Percentiles rank a stretch among this genome's conserved stretches.
Evolutionary conservation across 2,113 vertebrate species (phyloP).

Genomic region (Eretmochelys imbricata): DNA sequence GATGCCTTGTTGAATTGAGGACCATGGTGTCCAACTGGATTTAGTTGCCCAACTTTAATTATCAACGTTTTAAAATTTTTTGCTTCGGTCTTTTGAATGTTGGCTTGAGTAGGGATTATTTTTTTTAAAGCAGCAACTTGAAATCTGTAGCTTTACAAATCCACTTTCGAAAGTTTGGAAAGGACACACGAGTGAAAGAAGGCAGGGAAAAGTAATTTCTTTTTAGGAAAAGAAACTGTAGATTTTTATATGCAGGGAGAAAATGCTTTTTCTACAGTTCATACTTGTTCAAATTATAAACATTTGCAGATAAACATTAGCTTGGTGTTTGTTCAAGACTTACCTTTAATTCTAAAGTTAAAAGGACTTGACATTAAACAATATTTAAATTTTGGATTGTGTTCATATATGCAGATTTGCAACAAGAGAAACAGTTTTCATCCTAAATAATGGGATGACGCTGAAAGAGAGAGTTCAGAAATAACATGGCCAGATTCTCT

Average conservation of each 20-base stretch:
- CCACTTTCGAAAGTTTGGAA: not conserved
- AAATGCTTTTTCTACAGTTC: not conserved
- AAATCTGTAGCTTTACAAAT: not conserved
- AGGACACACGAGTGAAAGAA: not conserved
- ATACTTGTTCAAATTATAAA: slow-evolving; percentile 44
- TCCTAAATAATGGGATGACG: slow-evolving; percentile 55
- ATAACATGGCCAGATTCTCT: not conserved
- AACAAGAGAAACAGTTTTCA: slow-evolving; percentile 47
- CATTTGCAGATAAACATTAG: slow-evolving; percentile 39
- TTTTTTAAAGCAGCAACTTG: not conserved
- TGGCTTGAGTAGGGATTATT: not conserved
- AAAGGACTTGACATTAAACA: slow-evolving; percentile 51
- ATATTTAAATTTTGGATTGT: slow-evolving; percentile 38
- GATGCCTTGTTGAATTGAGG: not conserved
- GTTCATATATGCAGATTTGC: slow-evolving; percentile 38
- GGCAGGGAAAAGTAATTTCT: not conserved
- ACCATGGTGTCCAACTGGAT: accelerated
- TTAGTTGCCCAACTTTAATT: not conserved
- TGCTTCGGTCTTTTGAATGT: not conserved
- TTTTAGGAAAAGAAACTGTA: slow-evolving; percentile 21
- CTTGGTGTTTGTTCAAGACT: slow-evolving; percentile 68
- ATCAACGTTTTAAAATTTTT: not conserved
- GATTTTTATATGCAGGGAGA: not conserved
- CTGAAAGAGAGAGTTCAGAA: slow-evolving; percentile 5
- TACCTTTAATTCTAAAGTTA: slow-evolving; percentile 69